phyloP scores from a whole-genome alignment of 2,113 vertebrate species.

The Mixornis gularis region DNA sequence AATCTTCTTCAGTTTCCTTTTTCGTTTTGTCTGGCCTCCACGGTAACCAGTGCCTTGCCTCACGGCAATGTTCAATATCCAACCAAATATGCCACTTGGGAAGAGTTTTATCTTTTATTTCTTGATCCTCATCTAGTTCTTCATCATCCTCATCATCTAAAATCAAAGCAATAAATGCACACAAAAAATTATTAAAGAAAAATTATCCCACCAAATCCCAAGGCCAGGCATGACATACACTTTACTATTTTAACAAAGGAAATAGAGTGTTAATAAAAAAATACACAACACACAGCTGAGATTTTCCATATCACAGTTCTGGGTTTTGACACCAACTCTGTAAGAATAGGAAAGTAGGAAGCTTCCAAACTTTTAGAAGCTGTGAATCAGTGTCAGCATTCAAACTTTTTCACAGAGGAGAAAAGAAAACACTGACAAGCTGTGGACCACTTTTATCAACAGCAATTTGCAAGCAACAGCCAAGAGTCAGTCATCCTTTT shows the following conservation, averaged over 20 bases:
- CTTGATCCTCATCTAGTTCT: conserved; percentile 79
- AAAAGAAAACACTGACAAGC: not conserved
- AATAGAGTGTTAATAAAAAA: not conserved
- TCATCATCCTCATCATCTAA: conserved; percentile 80
- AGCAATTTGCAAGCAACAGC: not conserved
- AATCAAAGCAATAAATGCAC: not conserved
- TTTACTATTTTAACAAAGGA: not conserved
- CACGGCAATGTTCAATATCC: conserved; percentile 82
- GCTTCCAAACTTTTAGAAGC: not conserved
- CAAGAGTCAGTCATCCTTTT: not conserved
- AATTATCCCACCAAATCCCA: not conserved
- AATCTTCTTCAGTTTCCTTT: conserved; percentile 88
- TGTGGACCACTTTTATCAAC: not conserved
- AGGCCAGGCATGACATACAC: not conserved
- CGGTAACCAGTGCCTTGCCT: conserved; percentile 86
- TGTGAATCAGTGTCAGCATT: not conserved
- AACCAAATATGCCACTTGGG: conserved; percentile 86
- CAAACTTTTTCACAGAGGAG: not conserved
- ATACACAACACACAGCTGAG: not conserved
- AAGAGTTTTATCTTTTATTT: conserved; percentile 83
- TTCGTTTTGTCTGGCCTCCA: conserved; percentile 91
- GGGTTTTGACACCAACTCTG: not conserved
- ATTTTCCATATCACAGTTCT: not conserved
- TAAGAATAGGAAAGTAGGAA: not conserved
- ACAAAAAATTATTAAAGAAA: not conserved